These are phyloP conservation scores for Notodonta ziczac DNA, from an alignment of 2,888 invertebrate species.

Conservation along the genomic window DNA sequence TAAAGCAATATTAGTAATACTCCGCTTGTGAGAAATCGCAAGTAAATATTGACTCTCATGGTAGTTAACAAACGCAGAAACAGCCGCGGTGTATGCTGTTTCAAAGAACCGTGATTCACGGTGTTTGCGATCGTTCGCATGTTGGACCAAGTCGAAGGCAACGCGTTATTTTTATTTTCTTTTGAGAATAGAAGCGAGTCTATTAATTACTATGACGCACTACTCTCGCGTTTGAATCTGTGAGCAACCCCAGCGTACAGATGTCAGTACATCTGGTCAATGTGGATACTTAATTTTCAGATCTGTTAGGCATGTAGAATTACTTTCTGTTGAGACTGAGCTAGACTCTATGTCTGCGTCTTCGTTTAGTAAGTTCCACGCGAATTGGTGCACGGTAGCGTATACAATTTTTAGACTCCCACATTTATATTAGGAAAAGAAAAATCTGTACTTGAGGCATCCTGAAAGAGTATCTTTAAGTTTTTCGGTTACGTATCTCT, in stretches of 20 bases:
- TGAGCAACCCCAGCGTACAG: constrained; percentile 47
- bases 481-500: too few species aligned
- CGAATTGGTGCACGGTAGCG: constrained; percentile 1
- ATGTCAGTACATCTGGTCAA: constrained; percentile 61
- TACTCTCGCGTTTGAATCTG: constrained; percentile 50
- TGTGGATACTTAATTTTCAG: constrained; percentile 43
- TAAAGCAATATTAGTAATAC: constrained; percentile 20
- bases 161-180: constrained; percentile 78
- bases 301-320: constrained; percentile 36
- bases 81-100: constrained; percentile 58
- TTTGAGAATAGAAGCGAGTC: constrained; percentile 75
- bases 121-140: constrained; percentile 63
- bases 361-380: constrained; percentile 9
- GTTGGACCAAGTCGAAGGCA: constrained; percentile 57
- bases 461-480: too few species aligned
- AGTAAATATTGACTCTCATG: constrained; percentile 60
- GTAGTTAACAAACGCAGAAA: constrained; percentile 59
- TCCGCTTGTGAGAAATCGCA: constrained; percentile 45
- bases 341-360: constrained; percentile 5
- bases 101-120: constrained; percentile 73
- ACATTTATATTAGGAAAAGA: background rate
- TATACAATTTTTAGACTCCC: background rate
- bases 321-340: constrained; percentile 26
- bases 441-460: too few species aligned
- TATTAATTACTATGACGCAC: constrained; percentile 82